Evolutionary conservation across 2,888 invertebrate species (phyloP).

Genomic region (Latheticus oryzae): DNA sequence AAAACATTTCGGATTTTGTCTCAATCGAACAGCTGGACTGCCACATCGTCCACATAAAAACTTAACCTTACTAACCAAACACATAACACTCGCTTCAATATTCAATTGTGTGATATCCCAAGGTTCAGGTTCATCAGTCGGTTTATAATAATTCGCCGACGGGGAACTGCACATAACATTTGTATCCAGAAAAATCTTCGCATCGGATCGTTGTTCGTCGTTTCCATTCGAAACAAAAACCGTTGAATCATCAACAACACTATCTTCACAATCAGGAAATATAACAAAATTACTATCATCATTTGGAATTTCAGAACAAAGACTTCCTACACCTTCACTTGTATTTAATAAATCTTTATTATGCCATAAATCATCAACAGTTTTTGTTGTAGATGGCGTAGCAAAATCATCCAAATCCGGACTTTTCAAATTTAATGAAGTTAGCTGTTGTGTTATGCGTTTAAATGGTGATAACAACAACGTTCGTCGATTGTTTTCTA

Average conservation of each 20-base stretch:
- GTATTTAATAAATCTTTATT: slow-evolving; percentile 55
- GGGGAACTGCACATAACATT: slow-evolving; percentile 69
- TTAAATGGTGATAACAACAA: slow-evolving; percentile 76
- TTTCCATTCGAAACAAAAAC: too few relatives aligned
- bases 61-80: slow-evolving; percentile 85
- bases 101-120: slow-evolving; percentile 88
- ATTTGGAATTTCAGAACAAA: slow-evolving; percentile 59
- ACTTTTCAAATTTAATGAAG: slow-evolving; percentile 76
- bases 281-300: slow-evolving; percentile 69
- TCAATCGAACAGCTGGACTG: slow-evolving; percentile 76
- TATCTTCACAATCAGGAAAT: slow-evolving; percentile 70
- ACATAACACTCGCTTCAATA: slow-evolving; percentile 89
- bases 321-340: slow-evolving; percentile 60
- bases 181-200: slow-evolving; percentile 67
- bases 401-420: slow-evolving; percentile 80
- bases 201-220: slow-evolving; percentile 41
- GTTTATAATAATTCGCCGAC: slow-evolving; percentile 82
- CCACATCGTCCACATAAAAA: slow-evolving; percentile 81
- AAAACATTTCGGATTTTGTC: slow-evolving; percentile 64
- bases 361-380: slow-evolving; percentile 73
- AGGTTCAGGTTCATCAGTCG: slow-evolving; percentile 85
- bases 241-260: slow-evolving; percentile 43
- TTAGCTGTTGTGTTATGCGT: slow-evolving; percentile 81
- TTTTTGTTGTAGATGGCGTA: slow-evolving; percentile 74
- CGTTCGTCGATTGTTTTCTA: slow-evolving; percentile 56